phyloP scores from a whole-genome alignment of 2,113 vertebrate species.

The Lethenteron camtschaticum region DNA sequence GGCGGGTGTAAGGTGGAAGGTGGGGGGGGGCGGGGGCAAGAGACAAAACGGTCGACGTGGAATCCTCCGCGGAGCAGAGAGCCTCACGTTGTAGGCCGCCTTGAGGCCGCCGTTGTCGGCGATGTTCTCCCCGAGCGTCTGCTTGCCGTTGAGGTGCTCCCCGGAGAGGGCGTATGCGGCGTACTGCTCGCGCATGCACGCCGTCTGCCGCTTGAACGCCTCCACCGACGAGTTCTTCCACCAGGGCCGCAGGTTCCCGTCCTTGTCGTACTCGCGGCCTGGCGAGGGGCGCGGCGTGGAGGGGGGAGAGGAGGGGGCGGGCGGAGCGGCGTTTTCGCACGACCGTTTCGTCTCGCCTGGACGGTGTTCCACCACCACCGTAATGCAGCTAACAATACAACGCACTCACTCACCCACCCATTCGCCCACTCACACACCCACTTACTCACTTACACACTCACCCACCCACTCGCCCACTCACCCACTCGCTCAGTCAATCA shows the following conservation, averaged over 20 bases:
- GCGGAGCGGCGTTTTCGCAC: neutral
- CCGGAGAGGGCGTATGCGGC: slow-evolving; percentile 46
- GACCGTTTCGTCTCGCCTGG: too few relatives aligned
- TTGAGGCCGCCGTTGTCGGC: slow-evolving; percentile 84
- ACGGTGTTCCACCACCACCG: too few relatives aligned
- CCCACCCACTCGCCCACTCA: too few relatives aligned
- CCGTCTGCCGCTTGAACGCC: slow-evolving; percentile 55
- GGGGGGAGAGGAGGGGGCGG: neutral
- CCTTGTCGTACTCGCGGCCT: slow-evolving; percentile 84
- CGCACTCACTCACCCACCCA: too few relatives aligned
- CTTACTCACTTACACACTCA: too few relatives aligned
- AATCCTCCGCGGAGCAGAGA: too few relatives aligned
- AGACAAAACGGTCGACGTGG: too few relatives aligned
- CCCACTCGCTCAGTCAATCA: too few relatives aligned
- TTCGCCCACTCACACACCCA: too few relatives aligned
- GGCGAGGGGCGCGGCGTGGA: slow-evolving; percentile 1
- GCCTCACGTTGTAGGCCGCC: slow-evolving; percentile 55
- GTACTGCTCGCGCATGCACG: slow-evolving; percentile 80
- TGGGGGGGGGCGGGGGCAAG: too few relatives aligned
- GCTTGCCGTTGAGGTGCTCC: slow-evolving; percentile 64
- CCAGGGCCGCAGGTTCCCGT: slow-evolving; percentile 74
- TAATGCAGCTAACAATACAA: too few relatives aligned
- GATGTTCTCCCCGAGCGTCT: slow-evolving; percentile 90
- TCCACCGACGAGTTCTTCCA: slow-evolving; percentile 81
- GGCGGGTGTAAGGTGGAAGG: too few relatives aligned